Evolutionary conservation across 2,113 vertebrate species (phyloP).

Genomic region (Grus americana): DNA sequence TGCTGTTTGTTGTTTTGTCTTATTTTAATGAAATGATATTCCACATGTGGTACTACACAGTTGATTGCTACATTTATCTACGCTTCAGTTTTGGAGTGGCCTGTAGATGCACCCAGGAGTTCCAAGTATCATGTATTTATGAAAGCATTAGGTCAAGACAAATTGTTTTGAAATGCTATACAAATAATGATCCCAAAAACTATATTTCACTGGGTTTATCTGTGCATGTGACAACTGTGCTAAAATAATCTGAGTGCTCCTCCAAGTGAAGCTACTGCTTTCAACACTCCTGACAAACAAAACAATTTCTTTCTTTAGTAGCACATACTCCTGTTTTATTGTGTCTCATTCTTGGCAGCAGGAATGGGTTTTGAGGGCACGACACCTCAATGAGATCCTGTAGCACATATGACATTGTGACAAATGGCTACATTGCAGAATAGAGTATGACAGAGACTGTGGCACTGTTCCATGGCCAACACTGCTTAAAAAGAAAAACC

Average conservation of each 20-base stretch:
- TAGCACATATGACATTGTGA: constrained; percentile 17
- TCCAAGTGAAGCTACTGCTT: constrained; percentile 50
- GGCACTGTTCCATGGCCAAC: neutral
- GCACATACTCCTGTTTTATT: constrained; percentile 55
- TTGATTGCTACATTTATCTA: neutral
- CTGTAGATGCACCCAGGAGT: neutral
- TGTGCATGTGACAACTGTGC: constrained; percentile 43
- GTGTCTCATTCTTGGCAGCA: constrained; percentile 49
- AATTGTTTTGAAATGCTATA: constrained; percentile 36
- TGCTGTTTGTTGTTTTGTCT: neutral
- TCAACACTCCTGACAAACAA: constrained; percentile 53
- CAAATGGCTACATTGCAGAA: constrained; percentile 35
- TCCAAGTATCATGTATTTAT: neutral
- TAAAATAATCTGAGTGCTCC: constrained; percentile 54
- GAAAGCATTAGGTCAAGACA: constrained; percentile 28
- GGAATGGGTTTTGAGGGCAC: constrained; percentile 51
- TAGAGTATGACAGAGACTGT: constrained; percentile 29
- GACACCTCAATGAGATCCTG: constrained; percentile 52
- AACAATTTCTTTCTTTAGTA: constrained; percentile 65
- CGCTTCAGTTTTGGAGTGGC: neutral
- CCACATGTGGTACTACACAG: neutral
- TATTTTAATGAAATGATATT: neutral
- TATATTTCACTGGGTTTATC: constrained; percentile 43
- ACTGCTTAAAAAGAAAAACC: neutral
- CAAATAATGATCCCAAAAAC: constrained; percentile 36